Evolutionary conservation across 2,888 invertebrate genomes (phyloP).

Genomic region (Drosophila melanocephala): DNA sequence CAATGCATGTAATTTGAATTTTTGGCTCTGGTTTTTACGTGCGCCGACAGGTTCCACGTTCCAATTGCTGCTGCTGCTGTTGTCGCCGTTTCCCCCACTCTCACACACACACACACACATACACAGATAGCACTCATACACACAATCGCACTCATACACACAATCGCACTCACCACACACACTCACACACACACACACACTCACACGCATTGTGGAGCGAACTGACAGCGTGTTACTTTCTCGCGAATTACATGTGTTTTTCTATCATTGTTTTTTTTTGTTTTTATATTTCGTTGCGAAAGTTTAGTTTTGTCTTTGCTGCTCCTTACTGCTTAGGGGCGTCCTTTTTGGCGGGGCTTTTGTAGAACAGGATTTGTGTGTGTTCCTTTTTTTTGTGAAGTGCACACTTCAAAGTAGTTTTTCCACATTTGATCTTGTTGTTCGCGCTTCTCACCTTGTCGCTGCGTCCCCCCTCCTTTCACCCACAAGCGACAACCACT

Average conservation of each 20-base stretch:
- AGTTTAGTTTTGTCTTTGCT: conserved; percentile 15
- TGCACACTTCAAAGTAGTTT: conserved; percentile 75
- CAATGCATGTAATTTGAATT: conserved; percentile 76
- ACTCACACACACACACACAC: conserved; percentile 8
- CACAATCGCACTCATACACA: conserved; percentile 45
- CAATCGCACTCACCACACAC: conserved; percentile 34
- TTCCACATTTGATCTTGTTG: conserved; percentile 75
- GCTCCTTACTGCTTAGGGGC: conserved; percentile 6
- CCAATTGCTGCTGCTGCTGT: conserved; percentile 55
- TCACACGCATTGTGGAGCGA: conserved; percentile 56
- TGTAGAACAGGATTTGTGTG: conserved; percentile 29
- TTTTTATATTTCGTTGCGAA: conserved; percentile 24
- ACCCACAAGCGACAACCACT: conserved; percentile 72
- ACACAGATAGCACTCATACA: conserved; percentile 31
- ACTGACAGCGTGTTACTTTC: conserved; percentile 82
- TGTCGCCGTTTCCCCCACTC: conserved; percentile 50
- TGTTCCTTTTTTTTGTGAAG: conserved; percentile 50
- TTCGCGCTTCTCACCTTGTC: conserved; percentile 72
- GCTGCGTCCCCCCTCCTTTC: conserved; percentile 48
- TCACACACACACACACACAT: conserved; percentile 30
- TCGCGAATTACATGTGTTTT: conserved; percentile 82
- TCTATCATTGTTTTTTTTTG: conserved; percentile 36
- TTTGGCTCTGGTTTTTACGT: conserved; percentile 76
- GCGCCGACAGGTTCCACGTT: conserved; percentile 75
- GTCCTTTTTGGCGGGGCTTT: conserved; percentile 55